Conservation (phyloP, 2,113 vertebrate genomes). For the Romanogobio albipinnatus region DNA sequence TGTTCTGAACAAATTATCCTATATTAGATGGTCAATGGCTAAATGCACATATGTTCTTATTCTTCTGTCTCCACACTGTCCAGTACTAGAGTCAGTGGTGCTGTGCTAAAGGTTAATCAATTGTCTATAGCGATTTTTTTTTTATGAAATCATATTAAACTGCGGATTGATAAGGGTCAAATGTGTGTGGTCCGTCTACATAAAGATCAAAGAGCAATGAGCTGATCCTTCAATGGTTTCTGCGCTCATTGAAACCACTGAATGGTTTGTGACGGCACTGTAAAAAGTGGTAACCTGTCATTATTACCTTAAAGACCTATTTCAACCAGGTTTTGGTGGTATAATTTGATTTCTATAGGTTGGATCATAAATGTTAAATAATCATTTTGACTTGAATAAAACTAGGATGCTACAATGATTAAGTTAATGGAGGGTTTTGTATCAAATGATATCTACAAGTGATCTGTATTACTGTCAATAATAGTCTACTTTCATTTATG, state of each 20-base stretch:
- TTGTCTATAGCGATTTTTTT: slow-evolving; percentile 40
- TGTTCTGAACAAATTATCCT: slow-evolving; percentile 7
- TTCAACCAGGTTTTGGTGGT: no score
- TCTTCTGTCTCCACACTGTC: slow-evolving; percentile 20
- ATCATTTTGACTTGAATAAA: no score
- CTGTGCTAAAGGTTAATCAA: slow-evolving; percentile 41
- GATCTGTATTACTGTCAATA: background rate
- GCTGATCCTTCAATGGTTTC: background rate
- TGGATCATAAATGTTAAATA: no score
- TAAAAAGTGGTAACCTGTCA: no score
- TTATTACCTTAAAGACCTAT: no score
- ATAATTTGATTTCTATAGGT: no score
- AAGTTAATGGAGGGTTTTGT: no score
- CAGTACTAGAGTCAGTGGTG: slow-evolving; percentile 15
- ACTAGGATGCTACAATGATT: no score
- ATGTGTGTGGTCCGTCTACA: background rate
- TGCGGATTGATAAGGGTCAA: slow-evolving; percentile 28
- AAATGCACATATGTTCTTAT: background rate
- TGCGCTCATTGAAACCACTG: background rate
- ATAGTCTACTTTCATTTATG: background rate
- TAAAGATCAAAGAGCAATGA: background rate
- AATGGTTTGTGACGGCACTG: background rate
- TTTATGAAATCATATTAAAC: slow-evolving; percentile 46
- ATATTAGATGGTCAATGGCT: slow-evolving; percentile 4
- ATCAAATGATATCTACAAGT: background rate